These are phyloP conservation scores for Linnaemya tessellans DNA, from an alignment of 2,888 invertebrate genomes.

Conservation along the genomic window DNA sequence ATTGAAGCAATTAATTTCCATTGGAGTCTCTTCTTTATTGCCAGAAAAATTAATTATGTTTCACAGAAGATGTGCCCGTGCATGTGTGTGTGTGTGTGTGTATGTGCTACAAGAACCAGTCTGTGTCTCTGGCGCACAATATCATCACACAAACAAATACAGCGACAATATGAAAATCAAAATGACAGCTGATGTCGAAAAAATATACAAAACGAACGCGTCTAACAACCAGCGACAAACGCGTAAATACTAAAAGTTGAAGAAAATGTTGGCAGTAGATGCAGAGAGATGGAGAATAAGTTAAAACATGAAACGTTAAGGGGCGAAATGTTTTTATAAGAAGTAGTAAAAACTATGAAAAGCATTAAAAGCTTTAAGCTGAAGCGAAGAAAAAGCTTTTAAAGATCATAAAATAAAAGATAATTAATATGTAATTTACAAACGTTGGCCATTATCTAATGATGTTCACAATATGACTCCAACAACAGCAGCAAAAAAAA, in stretches of 20 bases:
- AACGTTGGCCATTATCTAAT: neutral
- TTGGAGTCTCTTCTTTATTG: slow-evolving; percentile 46
- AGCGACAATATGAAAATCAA: slow-evolving; percentile 23
- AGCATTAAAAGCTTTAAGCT: slow-evolving; percentile 30
- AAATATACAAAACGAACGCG: slow-evolving; percentile 25
- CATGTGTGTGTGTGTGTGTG: neutral
- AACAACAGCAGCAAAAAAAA: neutral
- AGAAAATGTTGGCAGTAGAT: slow-evolving; percentile 36
- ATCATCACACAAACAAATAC: neutral
- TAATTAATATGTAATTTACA: neutral
- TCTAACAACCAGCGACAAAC: slow-evolving; percentile 31
- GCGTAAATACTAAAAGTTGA: slow-evolving; percentile 41
- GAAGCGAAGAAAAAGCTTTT: slow-evolving; percentile 17
- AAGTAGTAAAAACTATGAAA: slow-evolving; percentile 34
- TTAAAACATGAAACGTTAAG: slow-evolving; percentile 36
- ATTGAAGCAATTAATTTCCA: slow-evolving; percentile 61
- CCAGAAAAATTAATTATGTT: slow-evolving; percentile 24
- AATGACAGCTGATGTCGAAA: slow-evolving; percentile 64
- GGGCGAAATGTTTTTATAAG: slow-evolving; percentile 22
- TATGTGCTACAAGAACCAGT: slow-evolving; percentile 2
- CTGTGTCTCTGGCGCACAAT: neutral
- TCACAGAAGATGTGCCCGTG: neutral
- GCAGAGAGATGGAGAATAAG: slow-evolving; percentile 21
- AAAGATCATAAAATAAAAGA: slow-evolving; percentile 1
- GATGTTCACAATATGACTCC: neutral